Conservation (phyloP, 2,888 invertebrate species). For the Dryococelus australis region DNA sequence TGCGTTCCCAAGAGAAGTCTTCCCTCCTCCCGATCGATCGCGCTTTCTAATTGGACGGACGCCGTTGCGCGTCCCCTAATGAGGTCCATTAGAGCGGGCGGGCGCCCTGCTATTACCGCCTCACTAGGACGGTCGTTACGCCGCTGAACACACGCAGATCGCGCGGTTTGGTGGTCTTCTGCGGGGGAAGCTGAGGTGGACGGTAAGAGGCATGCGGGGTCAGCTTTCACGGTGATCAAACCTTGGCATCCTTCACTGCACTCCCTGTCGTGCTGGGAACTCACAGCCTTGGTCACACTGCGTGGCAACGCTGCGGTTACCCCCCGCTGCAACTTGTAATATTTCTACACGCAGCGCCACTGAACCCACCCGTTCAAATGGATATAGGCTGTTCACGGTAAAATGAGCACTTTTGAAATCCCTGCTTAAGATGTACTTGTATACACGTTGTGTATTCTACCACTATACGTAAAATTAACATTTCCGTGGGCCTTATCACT, state of each 20-base stretch:
- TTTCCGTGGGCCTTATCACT: too few relatives aligned
- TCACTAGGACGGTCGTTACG: background rate
- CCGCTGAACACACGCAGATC: background rate
- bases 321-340: too few relatives aligned
- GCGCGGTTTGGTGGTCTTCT: background rate
- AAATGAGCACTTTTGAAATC: too few relatives aligned
- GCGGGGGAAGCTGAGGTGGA: background rate
- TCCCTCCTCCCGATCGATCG: background rate
- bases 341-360: too few relatives aligned
- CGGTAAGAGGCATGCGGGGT: background rate
- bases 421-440: too few relatives aligned
- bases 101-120: background rate
- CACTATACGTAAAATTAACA: too few relatives aligned
- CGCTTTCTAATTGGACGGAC: constrained; percentile 1
- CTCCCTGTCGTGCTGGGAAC: background rate
- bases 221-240: constrained; percentile 6
- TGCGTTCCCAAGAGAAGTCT: background rate
- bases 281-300: too few relatives aligned
- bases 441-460: too few relatives aligned
- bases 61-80: background rate
- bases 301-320: too few relatives aligned
- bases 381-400: too few relatives aligned
- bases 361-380: too few relatives aligned
- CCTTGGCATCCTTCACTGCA: background rate
- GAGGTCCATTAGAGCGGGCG: constrained; percentile 12